phyloP scores from a whole-genome alignment of 2,113 vertebrate genomes.

The Dasypus novemcinctus region DNA sequence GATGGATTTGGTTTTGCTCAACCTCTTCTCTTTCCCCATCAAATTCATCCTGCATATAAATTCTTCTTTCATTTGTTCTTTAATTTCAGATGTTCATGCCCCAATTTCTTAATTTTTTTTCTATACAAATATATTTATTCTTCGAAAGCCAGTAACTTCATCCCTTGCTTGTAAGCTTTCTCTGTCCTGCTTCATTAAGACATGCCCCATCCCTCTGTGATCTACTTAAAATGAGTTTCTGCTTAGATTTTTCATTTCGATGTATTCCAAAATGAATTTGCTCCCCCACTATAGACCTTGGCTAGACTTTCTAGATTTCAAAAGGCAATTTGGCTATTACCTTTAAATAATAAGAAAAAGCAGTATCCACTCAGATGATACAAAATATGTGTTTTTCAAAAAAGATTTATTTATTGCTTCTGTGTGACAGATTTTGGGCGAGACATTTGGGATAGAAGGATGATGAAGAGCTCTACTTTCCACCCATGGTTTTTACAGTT shows the following conservation, averaged over 20 bases:
- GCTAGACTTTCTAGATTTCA: background rate
- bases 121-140: background rate
- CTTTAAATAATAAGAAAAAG: background rate
- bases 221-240: background rate
- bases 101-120: background rate
- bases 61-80: background rate
- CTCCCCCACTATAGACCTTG: background rate
- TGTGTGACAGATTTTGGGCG: background rate
- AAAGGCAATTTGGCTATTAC: background rate
- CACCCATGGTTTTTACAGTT: background rate
- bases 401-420: background rate
- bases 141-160: background rate
- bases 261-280: background rate
- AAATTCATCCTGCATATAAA: background rate
- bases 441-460: background rate
- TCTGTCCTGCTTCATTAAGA: background rate
- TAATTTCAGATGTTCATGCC: background rate
- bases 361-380: background rate
- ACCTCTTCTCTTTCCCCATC: background rate
- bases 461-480: background rate
- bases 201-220: background rate
- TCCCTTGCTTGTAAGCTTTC: background rate
- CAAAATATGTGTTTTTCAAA: background rate
- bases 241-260: constrained; percentile 1
- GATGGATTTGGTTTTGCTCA: background rate